Evolutionary conservation across 2,888 invertebrate species (phyloP).

Genomic region (Anorthoa munda): DNA sequence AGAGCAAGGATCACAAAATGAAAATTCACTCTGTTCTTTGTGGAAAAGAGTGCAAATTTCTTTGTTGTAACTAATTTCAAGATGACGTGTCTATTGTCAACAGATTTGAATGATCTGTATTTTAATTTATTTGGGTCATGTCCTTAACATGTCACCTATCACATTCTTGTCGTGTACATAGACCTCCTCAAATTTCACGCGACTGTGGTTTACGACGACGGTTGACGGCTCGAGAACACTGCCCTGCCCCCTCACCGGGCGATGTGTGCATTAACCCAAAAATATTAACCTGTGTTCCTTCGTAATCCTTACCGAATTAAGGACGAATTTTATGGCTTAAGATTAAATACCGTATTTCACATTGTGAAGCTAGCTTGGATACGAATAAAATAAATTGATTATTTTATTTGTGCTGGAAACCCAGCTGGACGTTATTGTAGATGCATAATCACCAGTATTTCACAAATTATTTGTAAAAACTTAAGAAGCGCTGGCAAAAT

Average conservation of each 20-base stretch:
- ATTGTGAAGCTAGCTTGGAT: neutral
- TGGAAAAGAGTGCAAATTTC: too few species aligned
- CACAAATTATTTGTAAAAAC: neutral
- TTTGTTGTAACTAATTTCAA: too few species aligned
- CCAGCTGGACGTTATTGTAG: neutral
- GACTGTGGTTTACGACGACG: slow-evolving; percentile 5
- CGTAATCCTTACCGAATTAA: slow-evolving; percentile 14
- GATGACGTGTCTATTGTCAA: too few species aligned
- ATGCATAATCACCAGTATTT: neutral
- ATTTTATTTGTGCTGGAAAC: too few species aligned
- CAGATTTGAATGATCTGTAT: too few species aligned
- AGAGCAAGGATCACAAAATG: too few species aligned
- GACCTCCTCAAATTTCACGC: too few species aligned
- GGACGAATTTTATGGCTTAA: neutral
- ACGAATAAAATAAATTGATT: too few species aligned
- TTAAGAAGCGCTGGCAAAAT: neutral
- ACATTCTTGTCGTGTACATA: too few species aligned
- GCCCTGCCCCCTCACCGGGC: slow-evolving; percentile 3
- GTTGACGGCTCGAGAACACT: slow-evolving; percentile 19
- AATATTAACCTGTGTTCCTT: slow-evolving; percentile 15
- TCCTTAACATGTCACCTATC: too few species aligned
- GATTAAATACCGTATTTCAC: neutral
- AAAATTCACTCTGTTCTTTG: too few species aligned
- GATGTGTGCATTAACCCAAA: slow-evolving; percentile 18
- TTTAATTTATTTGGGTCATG: too few species aligned